Evolutionary conservation across 2,797 vertebrate species (phyloP).

Genomic region (Alectoris magna): DNA sequence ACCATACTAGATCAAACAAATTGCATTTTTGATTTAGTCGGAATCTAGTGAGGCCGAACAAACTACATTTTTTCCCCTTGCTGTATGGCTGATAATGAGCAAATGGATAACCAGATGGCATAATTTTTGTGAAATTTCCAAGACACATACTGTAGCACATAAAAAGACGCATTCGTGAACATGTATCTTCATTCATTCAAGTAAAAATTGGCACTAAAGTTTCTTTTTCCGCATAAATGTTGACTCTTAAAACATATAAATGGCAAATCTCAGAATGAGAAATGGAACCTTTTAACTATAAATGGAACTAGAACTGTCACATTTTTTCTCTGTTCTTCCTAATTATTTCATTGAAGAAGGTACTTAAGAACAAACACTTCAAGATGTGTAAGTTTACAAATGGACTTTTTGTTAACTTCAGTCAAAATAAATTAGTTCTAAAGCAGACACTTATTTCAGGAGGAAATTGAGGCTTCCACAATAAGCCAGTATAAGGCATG

Average conservation of each 20-base stretch:
- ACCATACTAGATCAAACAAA: slow-evolving; percentile 39
- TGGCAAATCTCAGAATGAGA: background rate
- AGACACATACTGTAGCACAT: background rate
- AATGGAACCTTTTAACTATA: background rate
- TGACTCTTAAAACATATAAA: background rate
- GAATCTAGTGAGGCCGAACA: slow-evolving; percentile 28
- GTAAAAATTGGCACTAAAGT: background rate
- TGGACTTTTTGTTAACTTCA: background rate
- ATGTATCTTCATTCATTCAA: background rate
- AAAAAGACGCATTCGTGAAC: background rate
- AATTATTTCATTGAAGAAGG: background rate
- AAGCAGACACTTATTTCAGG: background rate
- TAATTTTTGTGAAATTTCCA: slow-evolving; percentile 35
- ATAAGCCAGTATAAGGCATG: background rate
- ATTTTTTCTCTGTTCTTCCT: background rate
- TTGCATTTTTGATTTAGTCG: slow-evolving; percentile 38
- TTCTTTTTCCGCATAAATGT: background rate
- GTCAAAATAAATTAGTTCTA: background rate
- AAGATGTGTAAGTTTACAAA: background rate
- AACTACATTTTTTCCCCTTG: background rate
- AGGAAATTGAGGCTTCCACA: background rate
- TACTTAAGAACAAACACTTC: background rate
- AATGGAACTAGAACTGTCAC: background rate
- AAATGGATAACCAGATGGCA: slow-evolving; percentile 46
- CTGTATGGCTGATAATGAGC: slow-evolving; percentile 17